Percentiles rank a stretch among this genome's conserved stretches.
Evolutionary conservation across 2,888 invertebrate species (phyloP).

Genomic region (Leucozona laternaria): DNA sequence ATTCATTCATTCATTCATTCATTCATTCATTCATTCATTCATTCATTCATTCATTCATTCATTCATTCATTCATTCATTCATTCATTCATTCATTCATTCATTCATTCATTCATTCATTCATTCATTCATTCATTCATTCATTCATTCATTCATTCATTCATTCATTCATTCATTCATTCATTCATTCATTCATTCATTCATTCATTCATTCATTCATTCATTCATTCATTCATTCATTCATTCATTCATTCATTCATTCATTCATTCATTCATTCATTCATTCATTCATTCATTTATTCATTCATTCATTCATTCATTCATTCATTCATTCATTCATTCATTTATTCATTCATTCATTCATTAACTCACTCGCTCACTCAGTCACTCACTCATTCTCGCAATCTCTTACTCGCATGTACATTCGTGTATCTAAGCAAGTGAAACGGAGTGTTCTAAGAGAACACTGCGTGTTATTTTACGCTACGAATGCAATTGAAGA

Average conservation of each 20-base stretch:
- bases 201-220: not conserved
- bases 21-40: too few species aligned
- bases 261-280: not conserved
- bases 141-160: not conserved
- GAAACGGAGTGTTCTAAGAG: not conserved
- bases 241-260: not conserved
- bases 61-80: too few species aligned
- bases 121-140: too few species aligned
- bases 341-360: not conserved
- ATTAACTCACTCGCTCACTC: not conserved
- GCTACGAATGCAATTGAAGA: constrained; percentile 64
- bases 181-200: not conserved
- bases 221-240: not conserved
- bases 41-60: too few species aligned
- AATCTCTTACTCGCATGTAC: not conserved
- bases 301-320: not conserved
- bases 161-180: not conserved
- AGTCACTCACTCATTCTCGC: not conserved
- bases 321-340: not conserved
- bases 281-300: not conserved
- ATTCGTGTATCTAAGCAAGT: not conserved
- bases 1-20: too few species aligned
- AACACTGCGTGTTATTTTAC: constrained; percentile 52
- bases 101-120: too few species aligned
- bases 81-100: too few species aligned